phyloP scores from a whole-genome alignment of 2,797 vertebrate genomes.

The Thalassophryne amazonica region DNA sequence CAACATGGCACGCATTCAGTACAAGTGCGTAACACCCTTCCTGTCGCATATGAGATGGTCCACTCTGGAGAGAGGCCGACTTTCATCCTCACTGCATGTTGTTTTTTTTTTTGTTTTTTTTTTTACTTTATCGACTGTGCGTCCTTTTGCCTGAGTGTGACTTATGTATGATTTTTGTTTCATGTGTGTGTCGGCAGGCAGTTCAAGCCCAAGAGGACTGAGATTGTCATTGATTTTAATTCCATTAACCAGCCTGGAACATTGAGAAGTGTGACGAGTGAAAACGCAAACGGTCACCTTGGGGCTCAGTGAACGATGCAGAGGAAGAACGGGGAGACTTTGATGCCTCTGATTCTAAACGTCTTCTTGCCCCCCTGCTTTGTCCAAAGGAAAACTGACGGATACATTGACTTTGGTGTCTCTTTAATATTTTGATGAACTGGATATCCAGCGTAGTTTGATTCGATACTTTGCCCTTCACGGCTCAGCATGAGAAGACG shows the following conservation, averaged over 20 bases:
- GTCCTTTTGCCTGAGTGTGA: neutral
- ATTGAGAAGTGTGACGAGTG: constrained; percentile 51
- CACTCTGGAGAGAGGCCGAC: too few species aligned
- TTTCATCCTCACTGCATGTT: neutral
- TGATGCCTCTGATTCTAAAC: constrained; percentile 27
- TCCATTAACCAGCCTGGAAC: constrained; percentile 82
- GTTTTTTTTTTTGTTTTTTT: neutral
- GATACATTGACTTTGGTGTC: constrained; percentile 29
- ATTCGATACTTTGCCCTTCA: constrained; percentile 17
- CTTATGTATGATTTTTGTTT: neutral
- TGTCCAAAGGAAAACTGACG: constrained; percentile 39
- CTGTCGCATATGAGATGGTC: neutral
- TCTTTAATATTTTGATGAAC: constrained; percentile 44
- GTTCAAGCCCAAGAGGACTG: constrained; percentile 85
- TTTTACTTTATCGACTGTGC: too few species aligned
- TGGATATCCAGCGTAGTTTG: constrained; percentile 10
- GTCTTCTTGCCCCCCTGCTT: constrained; percentile 28
- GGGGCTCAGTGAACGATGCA: constrained; percentile 5
- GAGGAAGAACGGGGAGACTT: constrained; percentile 22
- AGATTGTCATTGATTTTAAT: constrained; percentile 93
- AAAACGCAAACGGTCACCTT: constrained; percentile 38
- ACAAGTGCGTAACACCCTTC: constrained; percentile 71
- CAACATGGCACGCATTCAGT: constrained; percentile 77
- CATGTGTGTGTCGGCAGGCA: constrained; percentile 77
- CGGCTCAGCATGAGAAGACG: neutral